phyloP scores from a whole-genome alignment of 2,797 vertebrate genomes.

The Hemibagrus guttatus region DNA sequence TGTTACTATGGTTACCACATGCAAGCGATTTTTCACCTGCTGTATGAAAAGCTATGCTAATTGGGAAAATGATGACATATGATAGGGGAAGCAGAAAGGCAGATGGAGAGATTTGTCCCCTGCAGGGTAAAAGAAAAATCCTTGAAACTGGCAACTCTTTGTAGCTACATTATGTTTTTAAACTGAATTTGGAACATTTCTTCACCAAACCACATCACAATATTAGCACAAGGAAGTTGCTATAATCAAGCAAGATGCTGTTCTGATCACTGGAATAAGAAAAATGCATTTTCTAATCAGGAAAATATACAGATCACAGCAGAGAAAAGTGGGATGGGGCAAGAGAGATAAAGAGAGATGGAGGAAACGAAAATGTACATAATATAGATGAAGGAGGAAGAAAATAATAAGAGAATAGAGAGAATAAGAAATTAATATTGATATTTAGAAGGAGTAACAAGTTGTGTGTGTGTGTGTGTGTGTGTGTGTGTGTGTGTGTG shows the following conservation, averaged over 20 bases:
- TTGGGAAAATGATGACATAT: constrained; percentile 12
- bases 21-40: constrained; percentile 4
- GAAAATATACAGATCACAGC: neutral
- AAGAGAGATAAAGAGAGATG: neutral
- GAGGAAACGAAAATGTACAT: neutral
- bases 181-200: neutral
- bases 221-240: neutral
- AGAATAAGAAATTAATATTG: neutral
- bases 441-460: neutral
- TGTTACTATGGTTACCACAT: neutral
- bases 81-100: constrained; percentile 4
- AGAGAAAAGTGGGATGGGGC: neutral
- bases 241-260: neutral
- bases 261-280: neutral
- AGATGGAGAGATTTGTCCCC: neutral
- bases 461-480: neutral
- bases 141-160: neutral
- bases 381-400: neutral
- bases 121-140: neutral
- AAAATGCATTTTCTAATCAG: neutral
- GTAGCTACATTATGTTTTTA: neutral
- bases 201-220: neutral
- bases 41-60: constrained; percentile 12
- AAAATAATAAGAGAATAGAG: neutral
- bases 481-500: neutral